Conservation (phyloP, 37 sponge, comb jelly and placozoan genomes). For the Ephydatia muelleri region DNA sequence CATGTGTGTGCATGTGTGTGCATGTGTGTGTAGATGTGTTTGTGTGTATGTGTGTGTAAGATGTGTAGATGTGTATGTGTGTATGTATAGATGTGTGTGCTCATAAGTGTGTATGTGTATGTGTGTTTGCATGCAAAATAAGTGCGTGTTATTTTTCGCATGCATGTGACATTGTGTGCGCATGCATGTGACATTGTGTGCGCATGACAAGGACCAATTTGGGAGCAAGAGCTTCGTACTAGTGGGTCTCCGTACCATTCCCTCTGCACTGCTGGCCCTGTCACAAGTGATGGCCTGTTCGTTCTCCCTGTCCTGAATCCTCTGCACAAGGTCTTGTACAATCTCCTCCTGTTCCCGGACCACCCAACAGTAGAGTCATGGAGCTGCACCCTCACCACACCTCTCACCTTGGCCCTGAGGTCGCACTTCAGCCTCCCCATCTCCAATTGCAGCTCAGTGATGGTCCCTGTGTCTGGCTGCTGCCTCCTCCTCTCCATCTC, state of each 20-base stretch:
- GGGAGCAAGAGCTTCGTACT: not conserved
- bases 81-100: no score
- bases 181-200: no score
- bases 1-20: no score
- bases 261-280: constrained; percentile 23
- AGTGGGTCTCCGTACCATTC: constrained; percentile 17
- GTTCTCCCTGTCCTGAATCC: constrained; percentile 16
- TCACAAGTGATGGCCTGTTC: constrained; percentile 14
- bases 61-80: no score
- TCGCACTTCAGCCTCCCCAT: constrained; percentile 40
- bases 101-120: no score
- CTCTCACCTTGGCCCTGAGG: constrained; percentile 40
- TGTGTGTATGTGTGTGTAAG: no score
- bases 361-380: not conserved
- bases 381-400: not conserved
- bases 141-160: no score
- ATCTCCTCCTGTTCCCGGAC: constrained; percentile 7
- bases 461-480: not conserved
- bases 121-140: no score
- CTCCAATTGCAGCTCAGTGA: constrained; percentile 38
- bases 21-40: no score
- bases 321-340: not conserved
- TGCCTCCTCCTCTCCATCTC: constrained; percentile 4
- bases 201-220: no score
- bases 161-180: no score